A percentile compares a stretch with the other conserved stretches of the same genome.
Conservation (phyloP, 2,797 vertebrate genomes). For the Thunnus albacares region DNA sequence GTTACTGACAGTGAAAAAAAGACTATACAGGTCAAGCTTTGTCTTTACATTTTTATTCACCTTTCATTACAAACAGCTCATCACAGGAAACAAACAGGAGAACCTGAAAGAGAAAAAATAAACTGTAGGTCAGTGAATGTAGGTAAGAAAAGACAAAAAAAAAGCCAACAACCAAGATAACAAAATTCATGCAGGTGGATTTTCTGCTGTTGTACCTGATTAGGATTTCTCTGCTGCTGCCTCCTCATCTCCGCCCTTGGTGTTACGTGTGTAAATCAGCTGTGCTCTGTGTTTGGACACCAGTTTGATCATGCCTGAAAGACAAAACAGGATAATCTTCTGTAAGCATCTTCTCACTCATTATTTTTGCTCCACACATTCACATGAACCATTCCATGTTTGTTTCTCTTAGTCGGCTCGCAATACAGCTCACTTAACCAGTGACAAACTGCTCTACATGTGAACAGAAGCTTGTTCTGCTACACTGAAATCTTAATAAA, state of each 20-base stretch:
- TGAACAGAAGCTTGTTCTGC: background rate
- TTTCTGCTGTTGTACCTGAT: conserved; percentile 78
- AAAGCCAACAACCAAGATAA: no score
- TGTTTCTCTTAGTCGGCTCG: background rate
- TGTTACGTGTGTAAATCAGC: conserved; percentile 96
- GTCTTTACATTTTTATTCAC: conserved; percentile 81
- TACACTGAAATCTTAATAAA: background rate
- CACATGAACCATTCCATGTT: background rate
- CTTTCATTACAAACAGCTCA: conserved; percentile 78
- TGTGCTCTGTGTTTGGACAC: conserved; percentile 97
- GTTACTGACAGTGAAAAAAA: background rate
- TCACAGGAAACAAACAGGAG: conserved; percentile 64
- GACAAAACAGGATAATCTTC: conserved; percentile 7
- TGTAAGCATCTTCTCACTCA: background rate
- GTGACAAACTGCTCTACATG: no score
- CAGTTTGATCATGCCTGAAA: conserved; percentile 93
- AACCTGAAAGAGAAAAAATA: conserved; percentile 69
- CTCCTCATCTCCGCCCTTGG: conserved; percentile 94
- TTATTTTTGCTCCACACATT: background rate
- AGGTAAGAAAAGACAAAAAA: background rate
- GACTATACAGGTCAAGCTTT: conserved; percentile 16
- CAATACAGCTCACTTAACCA: background rate
- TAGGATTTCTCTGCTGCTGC: conserved; percentile 87
- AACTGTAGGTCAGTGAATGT: conserved; percentile 3
- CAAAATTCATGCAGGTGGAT: background rate